Base-by-base conservation (phyloP, 2,113 vertebrate genomes). In the Osmerus mordax region DNA sequence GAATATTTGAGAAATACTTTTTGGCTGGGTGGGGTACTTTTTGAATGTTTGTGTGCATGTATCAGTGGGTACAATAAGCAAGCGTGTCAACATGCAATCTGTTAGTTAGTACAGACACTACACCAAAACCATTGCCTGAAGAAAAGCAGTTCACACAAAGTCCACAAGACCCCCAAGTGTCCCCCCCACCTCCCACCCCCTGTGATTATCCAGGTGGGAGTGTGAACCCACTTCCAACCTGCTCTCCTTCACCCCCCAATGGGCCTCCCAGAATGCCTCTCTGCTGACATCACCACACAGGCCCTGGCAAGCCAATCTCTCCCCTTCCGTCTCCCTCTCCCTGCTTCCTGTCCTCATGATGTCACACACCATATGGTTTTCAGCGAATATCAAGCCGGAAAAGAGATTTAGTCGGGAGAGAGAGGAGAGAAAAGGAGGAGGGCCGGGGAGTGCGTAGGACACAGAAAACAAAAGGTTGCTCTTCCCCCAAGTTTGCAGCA, bases 281-380 rank as follows among this genome's bases (percentile, higher is more conserved):
- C 82, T 91, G 89, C 85, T 92, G 89, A 93, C 91, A 92, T 93
- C 90, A 92, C 87, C 80, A 84, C 79, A 67, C 84, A 84, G 78
- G 88, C 87, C 88, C 89, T 91, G 89, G 89, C 86, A 89, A 87
- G 83, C 86, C 87, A 84, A 75, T 89, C 87, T 75, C 85, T 82
- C 81, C 88, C 80, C 81, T 85, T 77, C 64, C 68, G 72, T 76
- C 75, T 68, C 56, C 23, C 29, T 89, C 83, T 86, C 85, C 76
- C 77, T 76, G 89, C 92, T 91, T 92, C 90, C 91, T 92, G 89
- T 86, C 90, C 86, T 87, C 86, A 89, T 93, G 91, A 93, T 93
- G 92, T 93, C 92, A 93, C 92, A 81, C 88, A 47, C 86, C 92
- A 93, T 93, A 92, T 93, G 92, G 92, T 91, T 93, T 92, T 91